Evolutionary conservation across 2,888 invertebrate species (phyloP), one percentile per base, ranked within the genome.

Genomic region (Punctoribates punctum): DNA sequence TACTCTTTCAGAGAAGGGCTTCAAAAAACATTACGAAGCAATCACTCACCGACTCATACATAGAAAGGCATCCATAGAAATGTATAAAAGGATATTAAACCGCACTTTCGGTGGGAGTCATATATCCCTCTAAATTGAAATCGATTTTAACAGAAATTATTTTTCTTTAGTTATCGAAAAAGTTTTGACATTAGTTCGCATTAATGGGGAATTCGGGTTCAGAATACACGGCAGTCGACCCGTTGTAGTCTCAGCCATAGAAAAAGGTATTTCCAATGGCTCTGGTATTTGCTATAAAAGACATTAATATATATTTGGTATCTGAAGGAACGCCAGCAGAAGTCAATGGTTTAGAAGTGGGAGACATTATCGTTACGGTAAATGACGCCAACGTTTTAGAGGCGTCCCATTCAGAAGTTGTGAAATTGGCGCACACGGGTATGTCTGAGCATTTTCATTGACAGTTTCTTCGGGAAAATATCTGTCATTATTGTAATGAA

Each of bases 241-340:
- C 0, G 95, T 96, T n/a, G 94, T 96, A 17, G 94, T 96, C 38
- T 95, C 96, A 4, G 94, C 94, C 25, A 94, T 96, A 80, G 96
- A 96, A 85, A 91, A 92, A 48, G 94, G 84, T 84, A 78, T 78
- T 79, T 75, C 20, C 23, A 57, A 57, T 25, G 1, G 54, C 48
- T 25, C 23, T 57, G 4, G 34, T 17, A 67, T 48, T 25, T 57
- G 6, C 42, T 20, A 67, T 38, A 65, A 25, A 34, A n/a, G 6
- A 57, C 29, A 29, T 42, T 27, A 27, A 23, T 0, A 38, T 42
- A 3, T 34, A 13, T 0, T 74, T 74, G 5, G 38, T 29, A 9
- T 8, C 34, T 11, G 20, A 29, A 84, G 84, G 93, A 80, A 96
- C 96, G 0, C 94, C 96, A 0, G 96, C 96, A 0, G 95, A 95